Percentiles rank a stretch among this genome's conserved stretches.
These are phyloP conservation scores for Limnephilus auricula DNA, from an alignment of 2,888 invertebrate genomes.

Conservation along the genomic window DNA sequence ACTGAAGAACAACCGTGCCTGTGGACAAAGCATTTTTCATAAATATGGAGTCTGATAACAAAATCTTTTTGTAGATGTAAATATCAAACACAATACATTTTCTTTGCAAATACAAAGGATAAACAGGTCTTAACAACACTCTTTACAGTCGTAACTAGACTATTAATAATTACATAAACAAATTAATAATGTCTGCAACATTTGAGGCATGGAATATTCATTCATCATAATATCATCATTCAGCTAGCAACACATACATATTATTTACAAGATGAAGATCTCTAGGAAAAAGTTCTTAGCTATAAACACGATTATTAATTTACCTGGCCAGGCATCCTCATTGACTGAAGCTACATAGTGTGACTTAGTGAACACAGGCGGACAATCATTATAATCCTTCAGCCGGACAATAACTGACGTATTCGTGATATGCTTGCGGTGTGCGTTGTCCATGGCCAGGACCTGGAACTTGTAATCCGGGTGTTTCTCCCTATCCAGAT, in stretches of 20 bases:
- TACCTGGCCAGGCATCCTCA: slow-evolving; percentile 85
- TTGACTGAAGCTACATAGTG: slow-evolving; percentile 83
- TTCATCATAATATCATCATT: not conserved
- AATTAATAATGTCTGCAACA: slow-evolving; percentile 9
- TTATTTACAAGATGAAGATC: not conserved
- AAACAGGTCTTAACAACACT: too few species aligned
- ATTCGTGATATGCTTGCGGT: slow-evolving; percentile 82
- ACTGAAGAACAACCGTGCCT: slow-evolving; percentile 83
- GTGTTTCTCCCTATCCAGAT: slow-evolving; percentile 86
- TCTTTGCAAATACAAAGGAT: not conserved
- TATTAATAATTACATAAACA: not conserved
- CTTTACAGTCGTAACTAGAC: not conserved
- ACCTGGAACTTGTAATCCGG: slow-evolving; percentile 88
- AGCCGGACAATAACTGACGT: slow-evolving; percentile 88
- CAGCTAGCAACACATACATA: not conserved
- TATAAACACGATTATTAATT: not conserved
- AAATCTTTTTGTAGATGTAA: not conserved
- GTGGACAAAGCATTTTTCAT: slow-evolving; percentile 16
- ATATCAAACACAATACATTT: not conserved
- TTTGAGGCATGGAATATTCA: not conserved
- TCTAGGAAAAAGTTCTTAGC: not conserved
- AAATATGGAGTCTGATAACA: not conserved
- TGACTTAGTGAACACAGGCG: slow-evolving; percentile 85
- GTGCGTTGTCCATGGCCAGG: slow-evolving; percentile 87
- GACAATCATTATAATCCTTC: slow-evolving; percentile 94